A percentile compares a stretch with the other conserved stretches of the same genome.
Conservation (phyloP, 2,888 invertebrate species). For the Leptopilina syphax region DNA sequence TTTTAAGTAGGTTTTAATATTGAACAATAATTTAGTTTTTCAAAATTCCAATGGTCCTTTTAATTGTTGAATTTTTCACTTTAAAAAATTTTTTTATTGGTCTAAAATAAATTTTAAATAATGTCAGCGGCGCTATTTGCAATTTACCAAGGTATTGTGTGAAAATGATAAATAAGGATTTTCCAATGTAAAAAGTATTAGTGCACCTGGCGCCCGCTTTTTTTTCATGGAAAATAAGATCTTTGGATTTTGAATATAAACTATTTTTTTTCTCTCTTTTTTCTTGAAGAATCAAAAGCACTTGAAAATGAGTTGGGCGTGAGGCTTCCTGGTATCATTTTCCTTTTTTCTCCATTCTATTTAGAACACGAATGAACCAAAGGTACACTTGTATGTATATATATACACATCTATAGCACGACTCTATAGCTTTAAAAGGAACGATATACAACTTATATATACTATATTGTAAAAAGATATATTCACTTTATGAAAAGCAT, state of each 20-base stretch:
- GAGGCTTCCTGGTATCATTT: slow-evolving; percentile 48
- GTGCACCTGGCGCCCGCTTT: slow-evolving; percentile 20
- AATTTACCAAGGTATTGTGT: slow-evolving; percentile 8
- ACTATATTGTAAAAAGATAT: slow-evolving; percentile 38
- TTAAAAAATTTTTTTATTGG: too few relatives aligned
- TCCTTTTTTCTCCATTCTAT: slow-evolving; percentile 44
- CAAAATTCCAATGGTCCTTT: too few relatives aligned
- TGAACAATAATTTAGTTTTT: too few relatives aligned
- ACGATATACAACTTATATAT: slow-evolving; percentile 17
- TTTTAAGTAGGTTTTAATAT: too few relatives aligned
- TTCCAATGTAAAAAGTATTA: slow-evolving; percentile 28
- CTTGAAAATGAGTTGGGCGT: slow-evolving; percentile 48
- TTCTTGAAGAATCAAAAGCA: slow-evolving; percentile 3
- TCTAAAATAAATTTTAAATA: too few relatives aligned
- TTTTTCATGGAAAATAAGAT: slow-evolving; percentile 30
- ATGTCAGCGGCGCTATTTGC: neutral
- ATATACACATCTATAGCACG: slow-evolving; percentile 46
- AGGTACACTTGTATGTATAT: neutral
- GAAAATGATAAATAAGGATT: neutral
- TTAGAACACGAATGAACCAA: slow-evolving; percentile 46
- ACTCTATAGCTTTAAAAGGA: slow-evolving; percentile 36
- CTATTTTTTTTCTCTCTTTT: neutral
- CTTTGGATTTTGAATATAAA: slow-evolving; percentile 32
- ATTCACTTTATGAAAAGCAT: slow-evolving; percentile 45
- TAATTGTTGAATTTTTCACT: too few relatives aligned